Percentiles rank a stretch among this genome's conserved stretches.
phyloP scores from a whole-genome alignment of 2,113 vertebrate species.

The Gulo gulo region DNA sequence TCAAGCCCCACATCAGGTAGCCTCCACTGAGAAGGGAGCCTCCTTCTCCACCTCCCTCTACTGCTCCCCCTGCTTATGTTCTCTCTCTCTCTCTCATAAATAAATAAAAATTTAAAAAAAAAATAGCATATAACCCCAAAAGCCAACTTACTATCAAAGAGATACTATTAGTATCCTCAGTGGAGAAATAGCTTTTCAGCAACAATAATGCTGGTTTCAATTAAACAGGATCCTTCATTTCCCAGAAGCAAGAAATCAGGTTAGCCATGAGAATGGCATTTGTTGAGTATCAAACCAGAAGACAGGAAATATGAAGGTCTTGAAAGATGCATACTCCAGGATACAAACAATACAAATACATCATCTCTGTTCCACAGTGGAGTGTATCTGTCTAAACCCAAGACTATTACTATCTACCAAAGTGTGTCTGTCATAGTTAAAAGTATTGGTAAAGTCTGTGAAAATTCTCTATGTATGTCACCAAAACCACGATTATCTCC shows the following conservation, averaged over 20 bases:
- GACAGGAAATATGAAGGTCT: neutral
- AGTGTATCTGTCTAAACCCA: neutral
- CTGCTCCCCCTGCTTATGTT: too few relatives aligned
- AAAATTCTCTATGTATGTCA: neutral
- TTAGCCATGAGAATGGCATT: neutral
- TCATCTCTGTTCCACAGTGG: neutral
- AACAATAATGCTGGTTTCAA: neutral
- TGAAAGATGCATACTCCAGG: neutral
- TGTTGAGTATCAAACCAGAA: neutral
- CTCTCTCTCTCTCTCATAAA: too few relatives aligned
- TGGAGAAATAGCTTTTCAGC: neutral
- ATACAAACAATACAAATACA: neutral
- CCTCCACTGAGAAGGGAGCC: too few relatives aligned
- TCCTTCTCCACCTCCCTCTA: too few relatives aligned
- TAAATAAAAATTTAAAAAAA: too few relatives aligned
- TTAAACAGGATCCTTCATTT: neutral
- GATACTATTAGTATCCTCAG: neutral
- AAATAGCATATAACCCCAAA: neutral
- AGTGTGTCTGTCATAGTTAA: neutral
- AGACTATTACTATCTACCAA: neutral
- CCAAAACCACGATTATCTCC: neutral
- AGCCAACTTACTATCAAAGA: neutral
- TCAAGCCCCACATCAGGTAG: too few relatives aligned
- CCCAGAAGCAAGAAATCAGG: neutral
- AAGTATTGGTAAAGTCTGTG: neutral